Base-by-base conservation (phyloP, 1,140 invertebrate genomes). In the Condylostylus longicornis region DNA sequence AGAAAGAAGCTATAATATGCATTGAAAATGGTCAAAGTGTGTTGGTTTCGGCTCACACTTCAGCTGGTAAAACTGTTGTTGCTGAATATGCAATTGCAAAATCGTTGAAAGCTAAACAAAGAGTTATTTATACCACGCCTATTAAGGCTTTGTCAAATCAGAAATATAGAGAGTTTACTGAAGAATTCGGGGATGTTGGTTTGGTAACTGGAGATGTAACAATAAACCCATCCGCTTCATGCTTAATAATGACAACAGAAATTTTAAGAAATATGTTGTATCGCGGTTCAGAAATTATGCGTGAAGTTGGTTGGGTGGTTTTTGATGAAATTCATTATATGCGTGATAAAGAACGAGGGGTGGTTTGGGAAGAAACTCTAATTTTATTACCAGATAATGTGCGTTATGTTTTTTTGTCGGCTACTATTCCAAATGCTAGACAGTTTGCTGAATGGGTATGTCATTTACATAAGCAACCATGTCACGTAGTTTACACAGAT, bases 311-410 rank as follows among this genome's bases (percentile, higher is more conserved):
- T 32, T 99, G 95, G 96, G 95, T 99, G 8, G 72, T 99, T 35
- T 99, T 99, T 69, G 96, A 99, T 64, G 96, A 99, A 69, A 99
- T 99, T 54, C 96, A 99, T 68, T 99, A 99, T 58, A 99, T 99
- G 95, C 69, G 96, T 58, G 93, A 99, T 53, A 97, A 96, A 68
- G 93, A 98, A 62, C 70, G 96, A 63, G 96, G 96, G 31, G 94
- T 98, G 15, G 95, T 96, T 4, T 99, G 96, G 96, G 58, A 97
- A 71, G 96, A 99, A 69, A 97, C 95, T 0, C 73, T 99, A 13
- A 99, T 99, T 54, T 66, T 99, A 13, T 62, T 99, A 18, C 94
- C 94, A 1, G 89, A 98, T 55, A 96, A 95, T 62, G 93, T 98
- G 0, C 90, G 93, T 56, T 98, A 94, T 63, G 96, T 99, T 5